Evolutionary conservation across 2,113 vertebrate species (phyloP).

Genomic region (Monarcha castaneiventris): DNA sequence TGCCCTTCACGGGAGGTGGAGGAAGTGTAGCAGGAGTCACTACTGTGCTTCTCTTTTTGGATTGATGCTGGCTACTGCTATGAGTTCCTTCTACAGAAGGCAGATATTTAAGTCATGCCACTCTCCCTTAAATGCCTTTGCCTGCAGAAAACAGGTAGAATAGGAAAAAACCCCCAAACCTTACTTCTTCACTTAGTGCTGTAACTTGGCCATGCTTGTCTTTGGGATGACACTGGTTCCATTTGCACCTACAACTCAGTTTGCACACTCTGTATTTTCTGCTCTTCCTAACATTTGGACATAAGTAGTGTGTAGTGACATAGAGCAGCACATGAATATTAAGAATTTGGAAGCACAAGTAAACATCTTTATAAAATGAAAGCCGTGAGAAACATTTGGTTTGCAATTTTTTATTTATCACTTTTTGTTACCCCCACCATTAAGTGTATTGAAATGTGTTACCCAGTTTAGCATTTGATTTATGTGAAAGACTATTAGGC

Average conservation of each 20-base stretch:
- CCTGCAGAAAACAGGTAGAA: not conserved
- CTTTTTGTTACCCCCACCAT: not conserved
- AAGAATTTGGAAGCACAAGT: not conserved
- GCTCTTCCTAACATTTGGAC: not conserved
- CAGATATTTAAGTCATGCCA: accelerated
- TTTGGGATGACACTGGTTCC: not conserved
- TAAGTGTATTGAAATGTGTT: not conserved
- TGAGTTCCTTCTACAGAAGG: not conserved
- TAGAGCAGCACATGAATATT: not conserved
- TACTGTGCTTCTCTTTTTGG: not conserved
- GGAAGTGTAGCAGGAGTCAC: not conserved
- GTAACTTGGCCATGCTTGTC: not conserved
- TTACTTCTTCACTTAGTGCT: not conserved
- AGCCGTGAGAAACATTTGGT: not conserved
- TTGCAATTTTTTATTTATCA: not conserved
- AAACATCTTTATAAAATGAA: not conserved
- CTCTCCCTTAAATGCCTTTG: not conserved
- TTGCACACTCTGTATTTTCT: not conserved
- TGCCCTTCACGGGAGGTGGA: accelerated
- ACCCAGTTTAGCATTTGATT: not conserved
- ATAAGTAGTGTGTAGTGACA: not conserved
- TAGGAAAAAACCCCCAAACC: not conserved
- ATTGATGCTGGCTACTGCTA: not conserved
- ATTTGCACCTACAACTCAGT: not conserved
- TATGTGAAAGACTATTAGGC: not conserved